Conservation (phyloP, 2,797 vertebrate species). For the Gallirallus australis region DNA sequence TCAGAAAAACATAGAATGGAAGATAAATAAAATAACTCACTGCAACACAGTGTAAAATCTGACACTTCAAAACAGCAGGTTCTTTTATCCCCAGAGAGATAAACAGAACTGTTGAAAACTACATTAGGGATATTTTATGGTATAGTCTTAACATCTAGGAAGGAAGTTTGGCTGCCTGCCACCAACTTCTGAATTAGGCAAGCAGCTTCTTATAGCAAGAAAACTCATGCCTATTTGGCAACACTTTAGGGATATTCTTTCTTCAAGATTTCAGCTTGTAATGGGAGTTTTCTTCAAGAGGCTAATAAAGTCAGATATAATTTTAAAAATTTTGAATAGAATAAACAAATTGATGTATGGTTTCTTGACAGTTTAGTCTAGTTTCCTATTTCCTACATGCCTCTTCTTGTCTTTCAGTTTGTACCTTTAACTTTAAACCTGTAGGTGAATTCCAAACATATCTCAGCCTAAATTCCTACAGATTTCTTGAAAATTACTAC, state of each 20-base stretch:
- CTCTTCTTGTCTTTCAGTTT: background rate
- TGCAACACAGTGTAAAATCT: slow-evolving; percentile 70
- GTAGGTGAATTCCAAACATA: background rate
- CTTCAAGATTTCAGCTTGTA: slow-evolving; percentile 44
- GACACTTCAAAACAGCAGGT: slow-evolving; percentile 74
- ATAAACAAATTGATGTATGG: background rate
- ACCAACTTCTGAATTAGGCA: slow-evolving; percentile 40
- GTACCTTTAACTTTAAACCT: background rate
- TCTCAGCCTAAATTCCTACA: background rate
- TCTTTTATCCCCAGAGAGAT: slow-evolving; percentile 71
- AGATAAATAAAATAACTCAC: slow-evolving; percentile 76
- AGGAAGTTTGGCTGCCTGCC: slow-evolving; percentile 51
- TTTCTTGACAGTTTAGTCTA: background rate
- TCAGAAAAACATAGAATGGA: slow-evolving; percentile 68
- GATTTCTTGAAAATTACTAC: background rate
- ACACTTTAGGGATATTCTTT: slow-evolving; percentile 33
- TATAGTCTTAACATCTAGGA: slow-evolving; percentile 57
- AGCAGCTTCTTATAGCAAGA: slow-evolving; percentile 34
- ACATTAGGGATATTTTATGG: slow-evolving; percentile 75
- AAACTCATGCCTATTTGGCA: slow-evolving; percentile 37
- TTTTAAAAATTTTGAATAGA: background rate
- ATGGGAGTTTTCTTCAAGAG: slow-evolving; percentile 11
- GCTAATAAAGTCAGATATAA: background rate
- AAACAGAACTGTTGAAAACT: slow-evolving; percentile 76
- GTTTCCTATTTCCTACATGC: background rate